Conservation (phyloP, 2,797 vertebrate species). For the Enteromius paludinosus region DNA sequence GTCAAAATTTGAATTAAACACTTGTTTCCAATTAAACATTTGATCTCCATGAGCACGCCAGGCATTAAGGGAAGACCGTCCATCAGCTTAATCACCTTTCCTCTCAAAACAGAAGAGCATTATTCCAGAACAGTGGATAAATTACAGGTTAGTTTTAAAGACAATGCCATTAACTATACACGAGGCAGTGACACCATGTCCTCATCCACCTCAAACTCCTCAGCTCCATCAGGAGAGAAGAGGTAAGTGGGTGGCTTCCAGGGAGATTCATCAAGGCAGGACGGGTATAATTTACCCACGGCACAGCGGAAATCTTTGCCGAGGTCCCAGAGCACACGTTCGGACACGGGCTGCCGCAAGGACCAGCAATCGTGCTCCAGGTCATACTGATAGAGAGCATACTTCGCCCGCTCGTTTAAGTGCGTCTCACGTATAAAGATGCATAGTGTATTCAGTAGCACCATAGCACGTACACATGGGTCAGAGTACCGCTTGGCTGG, state of each 20-base stretch:
- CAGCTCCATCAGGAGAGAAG: conserved; percentile 90
- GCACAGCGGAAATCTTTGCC: conserved; percentile 95
- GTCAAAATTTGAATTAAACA: neutral
- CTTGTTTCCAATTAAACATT: neutral
- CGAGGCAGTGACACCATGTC: conserved; percentile 92
- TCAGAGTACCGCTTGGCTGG: conserved; percentile 95
- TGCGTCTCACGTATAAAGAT: conserved; percentile 96
- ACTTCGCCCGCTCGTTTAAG: conserved; percentile 94
- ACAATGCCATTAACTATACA: conserved; percentile 79
- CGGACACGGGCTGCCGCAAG: conserved; percentile 91
- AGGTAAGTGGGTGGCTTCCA: conserved; percentile 98
- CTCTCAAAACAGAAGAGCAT: conserved; percentile 13
- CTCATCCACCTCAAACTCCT: conserved; percentile 93
- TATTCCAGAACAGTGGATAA: conserved; percentile 37
- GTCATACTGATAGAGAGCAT: conserved; percentile 95
- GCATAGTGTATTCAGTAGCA: conserved; percentile 91
- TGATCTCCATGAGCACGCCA: conserved; percentile 3
- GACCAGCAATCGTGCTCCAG: conserved; percentile 92
- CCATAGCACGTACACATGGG: conserved; percentile 90
- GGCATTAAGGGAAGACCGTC: conserved; percentile 3
- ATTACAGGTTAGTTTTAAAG: conserved; percentile 26
- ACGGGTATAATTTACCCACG: conserved; percentile 97
- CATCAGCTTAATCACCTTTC: conserved; percentile 9
- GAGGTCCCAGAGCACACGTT: conserved; percentile 95
- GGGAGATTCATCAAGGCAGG: conserved; percentile 94